Conservation (phyloP, 1,140 invertebrate species). For the Sycophila sp. region DNA sequence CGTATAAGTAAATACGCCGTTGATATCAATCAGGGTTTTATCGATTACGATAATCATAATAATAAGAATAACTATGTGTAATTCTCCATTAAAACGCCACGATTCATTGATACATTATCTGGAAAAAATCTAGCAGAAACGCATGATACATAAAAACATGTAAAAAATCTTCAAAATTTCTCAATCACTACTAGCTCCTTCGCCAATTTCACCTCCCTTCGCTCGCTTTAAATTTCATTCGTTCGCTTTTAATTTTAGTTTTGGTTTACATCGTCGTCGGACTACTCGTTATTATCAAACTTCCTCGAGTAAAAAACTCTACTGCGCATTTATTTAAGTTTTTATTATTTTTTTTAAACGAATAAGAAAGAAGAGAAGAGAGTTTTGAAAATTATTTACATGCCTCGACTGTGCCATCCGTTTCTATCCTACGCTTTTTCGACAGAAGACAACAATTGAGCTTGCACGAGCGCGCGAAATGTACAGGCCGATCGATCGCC, state of each 20-base stretch:
- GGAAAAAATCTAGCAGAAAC: constrained; percentile 25
- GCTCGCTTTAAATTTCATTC: too few species aligned
- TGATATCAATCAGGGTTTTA: background rate
- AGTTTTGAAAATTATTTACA: constrained; percentile 23
- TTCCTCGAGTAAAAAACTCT: too few species aligned
- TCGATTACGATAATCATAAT: constrained; percentile 22
- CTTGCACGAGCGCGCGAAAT: constrained; percentile 27
- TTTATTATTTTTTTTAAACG: too few species aligned
- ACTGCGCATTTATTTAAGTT: too few species aligned
- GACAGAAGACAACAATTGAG: constrained; percentile 25
- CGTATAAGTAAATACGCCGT: constrained; percentile 13
- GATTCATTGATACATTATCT: constrained; percentile 24
- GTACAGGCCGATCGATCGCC: constrained; percentile 33
- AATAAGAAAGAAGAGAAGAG: too few species aligned
- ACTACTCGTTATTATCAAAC: too few species aligned
- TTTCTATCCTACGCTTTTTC: constrained; percentile 19
- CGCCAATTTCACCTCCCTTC: too few species aligned
- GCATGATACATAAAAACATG: background rate
- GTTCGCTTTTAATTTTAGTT: too few species aligned
- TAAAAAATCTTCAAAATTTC: constrained; percentile 17
- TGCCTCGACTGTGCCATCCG: background rate
- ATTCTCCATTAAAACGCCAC: constrained; percentile 11
- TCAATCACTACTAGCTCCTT: background rate
- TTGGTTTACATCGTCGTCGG: too few species aligned
- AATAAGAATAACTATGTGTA: constrained; percentile 12